Conservation (phyloP, 2,113 vertebrate genomes). For the Anoplopoma fimbria region DNA sequence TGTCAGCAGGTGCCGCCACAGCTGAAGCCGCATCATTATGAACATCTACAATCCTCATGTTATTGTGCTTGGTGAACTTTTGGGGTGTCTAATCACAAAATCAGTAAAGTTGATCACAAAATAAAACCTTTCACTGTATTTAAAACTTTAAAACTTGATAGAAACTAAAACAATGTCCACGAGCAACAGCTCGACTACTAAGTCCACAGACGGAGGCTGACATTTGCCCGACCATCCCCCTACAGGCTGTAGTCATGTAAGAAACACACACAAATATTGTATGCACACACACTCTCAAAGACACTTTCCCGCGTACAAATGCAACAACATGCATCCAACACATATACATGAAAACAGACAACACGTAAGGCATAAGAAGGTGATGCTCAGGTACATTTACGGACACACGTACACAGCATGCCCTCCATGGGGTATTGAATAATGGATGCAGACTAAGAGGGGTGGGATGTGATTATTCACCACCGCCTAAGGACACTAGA, state of each 20-base stretch:
- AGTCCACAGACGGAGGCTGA: not conserved
- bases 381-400: conserved; percentile 24
- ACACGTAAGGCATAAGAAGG: not conserved
- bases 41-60: not conserved
- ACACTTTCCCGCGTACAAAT: not conserved
- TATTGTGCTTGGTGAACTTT: not conserved
- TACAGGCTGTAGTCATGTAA: not conserved
- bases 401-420: conserved; percentile 6
- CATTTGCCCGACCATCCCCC: not conserved
- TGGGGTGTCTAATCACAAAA: not conserved
- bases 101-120: not conserved
- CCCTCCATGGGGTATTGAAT: conserved; percentile 63
- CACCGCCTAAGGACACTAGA: conserved; percentile 28
- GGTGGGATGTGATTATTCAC: conserved; percentile 49
- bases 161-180: not conserved
- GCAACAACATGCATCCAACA: not conserved
- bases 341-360: not conserved
- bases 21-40: not conserved
- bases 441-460: conserved; percentile 66
- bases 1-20: conserved; percentile 44
- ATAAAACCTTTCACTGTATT: not conserved
- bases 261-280: not conserved
- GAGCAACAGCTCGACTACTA: not conserved
- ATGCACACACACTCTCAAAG: not conserved
- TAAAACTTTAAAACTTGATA: not conserved